A percentile compares a stretch with the other conserved stretches of the same genome.
phyloP scores from a whole-genome alignment of 2,888 invertebrate species.

The Callimorpha dominula region DNA sequence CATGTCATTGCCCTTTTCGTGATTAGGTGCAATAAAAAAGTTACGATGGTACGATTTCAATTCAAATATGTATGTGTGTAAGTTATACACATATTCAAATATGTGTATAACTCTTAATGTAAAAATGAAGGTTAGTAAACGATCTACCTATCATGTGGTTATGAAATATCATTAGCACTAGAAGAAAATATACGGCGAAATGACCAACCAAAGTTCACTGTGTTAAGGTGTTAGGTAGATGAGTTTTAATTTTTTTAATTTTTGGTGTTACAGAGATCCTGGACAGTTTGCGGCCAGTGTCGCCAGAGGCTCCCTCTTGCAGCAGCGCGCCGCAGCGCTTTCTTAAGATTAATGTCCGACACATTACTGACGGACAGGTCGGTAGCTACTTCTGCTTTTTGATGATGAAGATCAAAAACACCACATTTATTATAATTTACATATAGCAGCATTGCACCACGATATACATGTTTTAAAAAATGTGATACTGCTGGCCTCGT shows the following conservation, averaged over 20 bases:
- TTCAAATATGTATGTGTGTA: not conserved
- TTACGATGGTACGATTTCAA: slow-evolving; percentile 12
- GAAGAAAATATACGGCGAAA: not conserved
- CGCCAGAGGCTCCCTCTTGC: slow-evolving; percentile 91
- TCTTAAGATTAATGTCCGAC: slow-evolving; percentile 96
- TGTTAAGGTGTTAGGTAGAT: not conserved
- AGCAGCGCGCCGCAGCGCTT: slow-evolving; percentile 92
- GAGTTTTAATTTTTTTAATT: not conserved
- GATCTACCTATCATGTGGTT: slow-evolving; percentile 3
- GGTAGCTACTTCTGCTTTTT: not conserved
- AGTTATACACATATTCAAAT: too few species aligned
- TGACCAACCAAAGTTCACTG: not conserved
- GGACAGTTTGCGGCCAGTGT: slow-evolving; percentile 93
- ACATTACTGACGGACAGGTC: slow-evolving; percentile 97
- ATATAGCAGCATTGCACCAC: not conserved
- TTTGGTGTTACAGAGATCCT: slow-evolving; percentile 89
- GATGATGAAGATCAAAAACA: not conserved
- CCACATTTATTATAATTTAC: not conserved
- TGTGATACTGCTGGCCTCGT: not conserved
- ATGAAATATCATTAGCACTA: slow-evolving; percentile 1
- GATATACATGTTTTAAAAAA: not conserved
- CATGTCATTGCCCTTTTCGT: slow-evolving; percentile 24
- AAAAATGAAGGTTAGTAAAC: slow-evolving; percentile 17
- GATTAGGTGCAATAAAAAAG: slow-evolving; percentile 30
- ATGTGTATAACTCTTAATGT: not conserved